These are phyloP conservation scores for Pheosia tremula DNA, from an alignment of 2,888 invertebrate species.

Conservation along the genomic window DNA sequence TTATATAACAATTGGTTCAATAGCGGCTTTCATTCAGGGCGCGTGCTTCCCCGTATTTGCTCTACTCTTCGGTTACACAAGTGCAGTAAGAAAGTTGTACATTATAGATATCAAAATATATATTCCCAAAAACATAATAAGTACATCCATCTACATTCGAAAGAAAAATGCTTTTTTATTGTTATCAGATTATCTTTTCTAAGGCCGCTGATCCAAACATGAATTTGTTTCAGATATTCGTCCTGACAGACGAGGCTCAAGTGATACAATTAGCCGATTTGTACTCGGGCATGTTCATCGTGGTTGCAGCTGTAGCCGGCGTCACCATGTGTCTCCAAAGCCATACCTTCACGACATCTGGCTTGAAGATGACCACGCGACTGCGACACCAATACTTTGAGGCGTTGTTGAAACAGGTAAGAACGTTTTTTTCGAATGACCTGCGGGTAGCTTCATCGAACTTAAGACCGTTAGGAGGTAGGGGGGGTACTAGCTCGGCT, in stretches of 20 bases:
- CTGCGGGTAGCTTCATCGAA: too few relatives aligned
- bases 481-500: too few relatives aligned
- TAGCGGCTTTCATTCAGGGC: constrained; percentile 87
- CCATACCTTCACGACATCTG: constrained; percentile 89
- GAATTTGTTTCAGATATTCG: constrained; percentile 79
- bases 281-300: constrained; percentile 87
- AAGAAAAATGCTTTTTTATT: not conserved
- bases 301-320: constrained; percentile 87
- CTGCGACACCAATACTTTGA: constrained; percentile 76
- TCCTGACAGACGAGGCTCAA: constrained; percentile 79
- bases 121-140: too few relatives aligned
- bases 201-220: not conserved
- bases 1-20: constrained; percentile 81
- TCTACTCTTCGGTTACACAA: constrained; percentile 87
- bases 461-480: too few relatives aligned
- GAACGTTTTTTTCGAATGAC: constrained; percentile 6
- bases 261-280: constrained; percentile 84
- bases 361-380: constrained; percentile 90
- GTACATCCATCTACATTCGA: too few relatives aligned
- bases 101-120: too few relatives aligned
- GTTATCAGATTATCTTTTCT: not conserved
- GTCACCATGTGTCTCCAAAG: constrained; percentile 88
- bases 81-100: constrained; percentile 77
- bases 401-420: constrained; percentile 84
- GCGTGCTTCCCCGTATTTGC: constrained; percentile 87